These are phyloP conservation scores for Netelia melanura DNA, from an alignment of 2,888 invertebrate genomes.

Conservation along the genomic window DNA sequence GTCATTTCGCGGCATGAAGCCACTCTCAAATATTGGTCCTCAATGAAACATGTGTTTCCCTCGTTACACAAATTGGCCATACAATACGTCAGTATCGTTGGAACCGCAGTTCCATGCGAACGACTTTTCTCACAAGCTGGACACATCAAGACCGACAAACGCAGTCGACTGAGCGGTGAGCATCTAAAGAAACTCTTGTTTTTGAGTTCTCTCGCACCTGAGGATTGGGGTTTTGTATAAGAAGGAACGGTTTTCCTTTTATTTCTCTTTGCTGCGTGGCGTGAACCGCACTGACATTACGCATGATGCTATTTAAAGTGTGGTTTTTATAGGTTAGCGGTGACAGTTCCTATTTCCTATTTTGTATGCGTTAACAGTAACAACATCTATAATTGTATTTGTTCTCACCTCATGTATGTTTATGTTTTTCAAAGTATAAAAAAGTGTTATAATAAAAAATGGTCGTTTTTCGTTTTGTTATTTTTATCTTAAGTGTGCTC, in stretches of 20 bases:
- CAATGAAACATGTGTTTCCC: constrained; percentile 58
- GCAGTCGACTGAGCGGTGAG: constrained; percentile 50
- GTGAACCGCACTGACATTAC: constrained; percentile 9
- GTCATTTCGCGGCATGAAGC: constrained; percentile 41
- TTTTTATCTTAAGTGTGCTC: not conserved
- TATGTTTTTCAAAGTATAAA: not conserved
- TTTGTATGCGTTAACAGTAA: not conserved
- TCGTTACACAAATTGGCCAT: constrained; percentile 46
- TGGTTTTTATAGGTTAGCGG: constrained; percentile 11
- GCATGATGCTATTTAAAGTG: constrained; percentile 9
- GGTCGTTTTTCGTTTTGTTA: not conserved
- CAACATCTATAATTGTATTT: not conserved
- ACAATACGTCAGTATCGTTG: constrained; percentile 50
- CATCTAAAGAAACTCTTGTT: constrained; percentile 42
- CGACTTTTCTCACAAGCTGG: constrained; percentile 65
- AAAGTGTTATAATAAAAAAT: not conserved
- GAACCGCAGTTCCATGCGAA: constrained; percentile 64
- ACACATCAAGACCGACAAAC: constrained; percentile 45
- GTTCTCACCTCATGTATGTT: not conserved
- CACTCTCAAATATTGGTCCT: constrained; percentile 57
- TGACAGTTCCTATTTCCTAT: constrained; percentile 11
- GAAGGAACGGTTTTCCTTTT: not conserved
- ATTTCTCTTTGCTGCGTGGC: constrained; percentile 5
- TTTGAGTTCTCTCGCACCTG: constrained; percentile 12
- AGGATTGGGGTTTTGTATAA: not conserved